Percentiles rank a stretch among this genome's conserved stretches.
Evolutionary conservation across 2,888 invertebrate species (phyloP).

Genomic region (Strigamia crassipes): DNA sequence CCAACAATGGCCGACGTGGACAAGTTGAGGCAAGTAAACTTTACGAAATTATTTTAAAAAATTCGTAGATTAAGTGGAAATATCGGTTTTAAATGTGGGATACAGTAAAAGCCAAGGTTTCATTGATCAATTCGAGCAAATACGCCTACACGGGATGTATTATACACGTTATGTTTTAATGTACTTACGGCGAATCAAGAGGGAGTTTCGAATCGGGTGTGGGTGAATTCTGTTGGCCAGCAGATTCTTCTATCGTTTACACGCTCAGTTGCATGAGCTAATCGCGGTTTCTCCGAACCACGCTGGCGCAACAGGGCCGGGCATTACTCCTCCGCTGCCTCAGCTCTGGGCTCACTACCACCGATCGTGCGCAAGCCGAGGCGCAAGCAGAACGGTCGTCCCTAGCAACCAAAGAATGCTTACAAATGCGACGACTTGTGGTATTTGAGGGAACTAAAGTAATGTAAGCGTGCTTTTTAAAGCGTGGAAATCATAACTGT

Average conservation of each 20-base stretch:
- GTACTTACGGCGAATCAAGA: not conserved
- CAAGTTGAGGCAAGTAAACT: not conserved
- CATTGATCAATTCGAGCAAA: not conserved
- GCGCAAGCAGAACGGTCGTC: constrained; percentile 7
- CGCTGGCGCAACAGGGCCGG: constrained; percentile 30
- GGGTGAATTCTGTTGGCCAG: not conserved
- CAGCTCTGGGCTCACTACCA: constrained; percentile 22
- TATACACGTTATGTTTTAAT: not conserved
- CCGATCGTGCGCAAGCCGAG: constrained; percentile 16
- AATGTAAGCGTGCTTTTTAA: not conserved
- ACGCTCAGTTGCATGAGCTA: not conserved
- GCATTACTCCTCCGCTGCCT: constrained; percentile 30
- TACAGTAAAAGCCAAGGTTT: not conserved
- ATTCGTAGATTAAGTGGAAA: no score
- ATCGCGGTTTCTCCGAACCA: constrained; percentile 22
- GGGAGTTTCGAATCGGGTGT: not conserved
- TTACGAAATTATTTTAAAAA: no score
- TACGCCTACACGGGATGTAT: not conserved
- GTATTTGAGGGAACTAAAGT: not conserved
- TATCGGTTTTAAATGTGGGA: not conserved
- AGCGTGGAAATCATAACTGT: not conserved
- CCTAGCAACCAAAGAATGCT: constrained; percentile 17
- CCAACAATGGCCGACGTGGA: not conserved
- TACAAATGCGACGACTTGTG: constrained; percentile 7
- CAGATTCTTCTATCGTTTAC: not conserved